A percentile compares a stretch with the other conserved stretches of the same genome.
Evolutionary conservation across 2,797 vertebrate genomes (phyloP).

Genomic region (Mareca penelope): DNA sequence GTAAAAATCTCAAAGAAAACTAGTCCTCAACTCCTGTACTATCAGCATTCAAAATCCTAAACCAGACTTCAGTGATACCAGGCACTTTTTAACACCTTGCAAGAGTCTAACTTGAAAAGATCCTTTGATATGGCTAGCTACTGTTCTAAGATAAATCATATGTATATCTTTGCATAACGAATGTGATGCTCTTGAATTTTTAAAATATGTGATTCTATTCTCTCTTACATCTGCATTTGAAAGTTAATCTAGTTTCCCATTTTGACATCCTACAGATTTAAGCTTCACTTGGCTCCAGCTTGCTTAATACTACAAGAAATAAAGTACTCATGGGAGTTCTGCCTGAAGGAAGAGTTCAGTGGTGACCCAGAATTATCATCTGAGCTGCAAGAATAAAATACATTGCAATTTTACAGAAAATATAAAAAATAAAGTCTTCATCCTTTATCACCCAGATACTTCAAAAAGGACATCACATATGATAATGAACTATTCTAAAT

Average conservation of each 20-base stretch:
- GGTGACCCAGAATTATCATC: neutral
- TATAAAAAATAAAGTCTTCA: neutral
- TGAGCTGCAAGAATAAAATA: neutral
- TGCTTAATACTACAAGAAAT: neutral
- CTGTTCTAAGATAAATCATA: neutral
- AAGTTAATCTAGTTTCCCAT: neutral
- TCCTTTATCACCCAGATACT: neutral
- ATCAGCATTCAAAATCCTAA: neutral
- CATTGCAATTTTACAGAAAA: neutral
- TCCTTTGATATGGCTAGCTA: neutral
- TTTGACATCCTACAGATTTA: neutral
- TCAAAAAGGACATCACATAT: neutral
- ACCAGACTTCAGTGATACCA: neutral
- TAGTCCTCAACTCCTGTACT: neutral
- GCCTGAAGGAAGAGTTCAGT: neutral
- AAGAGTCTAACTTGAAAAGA: neutral
- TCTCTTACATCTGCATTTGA: neutral
- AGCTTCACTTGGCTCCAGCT: neutral
- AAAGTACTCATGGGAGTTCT: neutral
- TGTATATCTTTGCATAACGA: neutral
- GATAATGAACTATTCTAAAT: neutral
- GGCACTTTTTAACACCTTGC: neutral
- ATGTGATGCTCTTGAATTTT: neutral
- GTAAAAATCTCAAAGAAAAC: neutral
- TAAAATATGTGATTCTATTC: neutral